Conservation (phyloP, 35 echinoderm and acorn worm species). For the Amphiura filiformis region DNA sequence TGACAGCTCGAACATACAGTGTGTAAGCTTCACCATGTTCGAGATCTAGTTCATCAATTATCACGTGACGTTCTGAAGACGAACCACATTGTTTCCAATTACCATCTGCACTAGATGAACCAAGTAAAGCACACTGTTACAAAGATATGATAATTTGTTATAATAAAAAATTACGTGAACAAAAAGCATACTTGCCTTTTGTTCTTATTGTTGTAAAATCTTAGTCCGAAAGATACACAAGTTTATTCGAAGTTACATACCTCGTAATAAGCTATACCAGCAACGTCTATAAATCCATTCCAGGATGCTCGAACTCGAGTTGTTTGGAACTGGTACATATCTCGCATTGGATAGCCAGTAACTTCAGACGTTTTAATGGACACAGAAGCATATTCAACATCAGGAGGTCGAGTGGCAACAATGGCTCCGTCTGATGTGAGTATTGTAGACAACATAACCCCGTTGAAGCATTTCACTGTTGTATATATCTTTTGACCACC, state of each 20-base stretch:
- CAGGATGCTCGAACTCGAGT: not conserved
- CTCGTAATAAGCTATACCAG: conserved; percentile 21
- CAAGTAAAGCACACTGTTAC: not conserved
- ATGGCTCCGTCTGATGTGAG: conserved; percentile 18
- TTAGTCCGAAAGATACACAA: too few species aligned
- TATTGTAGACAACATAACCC: not conserved
- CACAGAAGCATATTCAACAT: conserved; percentile 14
- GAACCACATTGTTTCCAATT: conserved; percentile 24
- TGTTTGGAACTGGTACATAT: conserved; percentile 29
- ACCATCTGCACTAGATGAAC: not conserved
- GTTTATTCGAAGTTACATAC: not conserved
- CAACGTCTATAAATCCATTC: conserved; percentile 34
- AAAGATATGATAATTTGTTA: not conserved
- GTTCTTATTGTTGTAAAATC: too few species aligned
- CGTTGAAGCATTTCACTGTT: conserved; percentile 29
- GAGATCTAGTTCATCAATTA: conserved; percentile 1
- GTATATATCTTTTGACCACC: conserved; percentile 21
- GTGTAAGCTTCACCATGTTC: not conserved
- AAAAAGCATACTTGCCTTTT: too few species aligned
- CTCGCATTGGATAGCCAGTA: not conserved
- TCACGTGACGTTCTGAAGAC: not conserved
- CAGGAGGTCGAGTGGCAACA: conserved; percentile 22
- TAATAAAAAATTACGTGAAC: too few species aligned
- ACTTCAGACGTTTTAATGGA: not conserved
- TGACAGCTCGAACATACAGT: conserved; percentile 42